These are phyloP conservation scores for Copsychus sechellarum DNA, from an alignment of 2,113 vertebrate species.

Conservation along the genomic window DNA sequence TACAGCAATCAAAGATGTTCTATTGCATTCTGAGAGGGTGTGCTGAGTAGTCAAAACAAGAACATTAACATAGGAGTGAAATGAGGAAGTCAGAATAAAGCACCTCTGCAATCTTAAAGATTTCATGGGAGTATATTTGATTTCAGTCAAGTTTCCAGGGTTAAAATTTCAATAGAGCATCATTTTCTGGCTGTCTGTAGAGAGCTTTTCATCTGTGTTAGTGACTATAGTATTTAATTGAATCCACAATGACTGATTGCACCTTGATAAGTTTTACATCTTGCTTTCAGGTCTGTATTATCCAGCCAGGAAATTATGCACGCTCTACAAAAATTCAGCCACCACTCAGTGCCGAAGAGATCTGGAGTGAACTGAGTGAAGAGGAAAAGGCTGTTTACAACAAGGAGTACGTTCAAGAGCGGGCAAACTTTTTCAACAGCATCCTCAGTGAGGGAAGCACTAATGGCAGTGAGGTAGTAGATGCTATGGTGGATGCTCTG, in stretches of 20 bases:
- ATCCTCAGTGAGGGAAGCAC: slow-evolving; percentile 59
- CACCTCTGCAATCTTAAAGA: background rate
- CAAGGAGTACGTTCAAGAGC: slow-evolving; percentile 66
- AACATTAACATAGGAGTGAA: background rate
- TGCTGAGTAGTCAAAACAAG: slow-evolving; percentile 23
- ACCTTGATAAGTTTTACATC: background rate
- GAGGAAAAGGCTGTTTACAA: slow-evolving; percentile 69
- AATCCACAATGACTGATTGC: background rate
- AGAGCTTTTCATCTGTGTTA: slow-evolving; percentile 27
- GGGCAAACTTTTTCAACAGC: slow-evolving; percentile 67
- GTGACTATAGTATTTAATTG: background rate
- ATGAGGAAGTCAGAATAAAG: slow-evolving; percentile 14
- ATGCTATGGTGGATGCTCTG: slow-evolving; percentile 78
- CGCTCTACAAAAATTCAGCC: slow-evolving; percentile 76
- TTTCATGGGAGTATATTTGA: background rate
- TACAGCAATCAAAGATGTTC: background rate
- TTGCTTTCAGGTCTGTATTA: slow-evolving; percentile 77
- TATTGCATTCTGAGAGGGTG: background rate
- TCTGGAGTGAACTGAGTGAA: slow-evolving; percentile 74
- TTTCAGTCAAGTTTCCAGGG: slow-evolving; percentile 29
- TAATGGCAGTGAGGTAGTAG: slow-evolving; percentile 55
- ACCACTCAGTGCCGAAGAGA: slow-evolving; percentile 45
- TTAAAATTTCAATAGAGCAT: slow-evolving; percentile 10
- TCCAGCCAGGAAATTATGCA: slow-evolving; percentile 82
- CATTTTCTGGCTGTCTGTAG: background rate